Evolutionary conservation across 1,140 invertebrate genomes (phyloP), one percentile per base, ranked within the genome.

Genomic region (Goniozus legneri): DNA sequence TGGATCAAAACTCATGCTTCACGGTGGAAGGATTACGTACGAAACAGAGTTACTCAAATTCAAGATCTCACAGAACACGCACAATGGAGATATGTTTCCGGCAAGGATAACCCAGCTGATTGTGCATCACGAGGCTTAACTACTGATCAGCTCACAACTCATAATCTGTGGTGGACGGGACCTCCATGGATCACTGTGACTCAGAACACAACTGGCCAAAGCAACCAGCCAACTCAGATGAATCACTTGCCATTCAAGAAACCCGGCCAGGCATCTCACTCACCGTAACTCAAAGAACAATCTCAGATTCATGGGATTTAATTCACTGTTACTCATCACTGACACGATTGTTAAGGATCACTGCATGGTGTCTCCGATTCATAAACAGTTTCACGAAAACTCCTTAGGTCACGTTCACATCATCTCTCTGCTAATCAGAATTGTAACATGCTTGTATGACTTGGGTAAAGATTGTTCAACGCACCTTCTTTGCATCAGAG

Each of bases 61-160:
- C 46, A 42, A 31, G 22, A 42, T 15, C 4, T 36, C 4, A 3
- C 21, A 1, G 4, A 14, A 3, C 0, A 15, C n/a, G 12, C 13
- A 1, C 2, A 1, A 2, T 42, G 39, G 19, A 32, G 22, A 8
- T 19, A 31, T 8, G 16, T 43, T 13, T 24, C 39, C 7, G 62
- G 65, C 8, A 45, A 3, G 42, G 65, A 14, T 47, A 73, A 72
- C 16, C 67, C 72, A 3, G 64, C 65, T 2, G 67, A 69, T 33
- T 6, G 47, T 2, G 40, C 51, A 0, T 64, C 67, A 1, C 27
- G 69, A 16, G 69, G 70, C 1, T 3, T 52, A 8, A 32, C 36
- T 0, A 22, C 46, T 0, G 10, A 8, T 4, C 39, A 54, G 8
- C 15, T 64, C 1, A 12, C 15, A 6, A 0, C 31, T 1, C 19